Percentiles rank a stretch among this genome's conserved stretches.
These are phyloP conservation scores for Carpatolechia fugitivella DNA, from an alignment of 2,888 invertebrate genomes.

Conservation along the genomic window DNA sequence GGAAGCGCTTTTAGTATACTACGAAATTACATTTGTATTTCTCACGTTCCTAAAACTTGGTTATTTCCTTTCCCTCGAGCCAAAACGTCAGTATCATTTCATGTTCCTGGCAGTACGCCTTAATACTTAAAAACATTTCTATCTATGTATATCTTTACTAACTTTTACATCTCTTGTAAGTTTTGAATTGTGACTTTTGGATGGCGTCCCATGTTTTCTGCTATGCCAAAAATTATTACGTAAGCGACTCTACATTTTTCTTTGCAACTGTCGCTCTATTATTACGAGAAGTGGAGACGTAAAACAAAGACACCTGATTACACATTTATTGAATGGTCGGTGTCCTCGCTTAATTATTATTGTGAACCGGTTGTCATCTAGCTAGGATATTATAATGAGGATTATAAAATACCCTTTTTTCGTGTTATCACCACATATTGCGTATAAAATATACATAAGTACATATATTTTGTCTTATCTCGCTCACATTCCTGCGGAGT, in stretches of 20 bases:
- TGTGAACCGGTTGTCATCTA: too few relatives aligned
- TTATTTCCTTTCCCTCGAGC: constrained; percentile 7
- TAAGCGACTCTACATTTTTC: not conserved
- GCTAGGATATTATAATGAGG: too few relatives aligned
- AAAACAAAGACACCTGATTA: not conserved
- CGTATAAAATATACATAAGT: too few relatives aligned
- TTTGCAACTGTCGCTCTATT: not conserved
- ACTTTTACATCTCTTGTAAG: constrained; percentile 6
- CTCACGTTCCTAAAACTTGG: constrained; percentile 4
- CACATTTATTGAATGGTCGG: not conserved
- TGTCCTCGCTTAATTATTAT: too few relatives aligned
- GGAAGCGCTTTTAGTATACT: too few relatives aligned
- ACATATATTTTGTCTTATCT: too few relatives aligned
- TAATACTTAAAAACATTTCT: constrained; percentile 5
- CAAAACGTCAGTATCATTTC: constrained; percentile 15
- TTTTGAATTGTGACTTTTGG: constrained; percentile 1
- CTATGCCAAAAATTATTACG: not conserved
- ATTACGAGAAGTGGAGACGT: not conserved
- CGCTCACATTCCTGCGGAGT: too few relatives aligned
- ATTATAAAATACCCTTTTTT: too few relatives aligned
- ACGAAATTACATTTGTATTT: not conserved
- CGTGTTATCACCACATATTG: too few relatives aligned
- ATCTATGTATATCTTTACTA: not conserved
- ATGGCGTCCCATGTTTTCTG: not conserved
- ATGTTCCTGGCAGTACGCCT: constrained; percentile 17